A percentile compares a stretch with the other conserved stretches of the same genome.
phyloP scores from a whole-genome alignment of 1,140 invertebrate genomes.

The Platyscapa corneri region DNA sequence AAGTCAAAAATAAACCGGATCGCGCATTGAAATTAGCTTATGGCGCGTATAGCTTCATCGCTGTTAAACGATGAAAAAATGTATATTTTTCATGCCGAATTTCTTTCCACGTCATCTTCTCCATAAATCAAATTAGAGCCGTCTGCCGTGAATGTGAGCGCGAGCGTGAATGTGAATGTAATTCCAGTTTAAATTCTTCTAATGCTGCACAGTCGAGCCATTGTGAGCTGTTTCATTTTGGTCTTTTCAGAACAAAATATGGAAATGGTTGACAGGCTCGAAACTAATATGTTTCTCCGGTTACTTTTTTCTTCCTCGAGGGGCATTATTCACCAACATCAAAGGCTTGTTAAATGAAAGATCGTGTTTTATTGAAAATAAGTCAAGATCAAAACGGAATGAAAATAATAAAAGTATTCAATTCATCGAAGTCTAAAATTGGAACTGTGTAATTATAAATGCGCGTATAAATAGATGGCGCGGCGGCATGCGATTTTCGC shows the following conservation, averaged over 20 bases:
- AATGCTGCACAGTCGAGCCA: constrained; percentile 27
- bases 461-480: too few relatives aligned
- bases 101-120: constrained; percentile 28
- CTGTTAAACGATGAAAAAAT: constrained; percentile 21
- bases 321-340: background rate
- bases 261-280: constrained; percentile 29
- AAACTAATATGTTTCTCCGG: constrained; percentile 24
- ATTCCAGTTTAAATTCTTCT: constrained; percentile 45
- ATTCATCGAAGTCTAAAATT: background rate
- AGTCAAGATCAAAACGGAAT: background rate
- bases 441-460: too few relatives aligned
- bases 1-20: background rate
- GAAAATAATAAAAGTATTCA: background rate
- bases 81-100: constrained; percentile 24
- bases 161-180: too few relatives aligned
- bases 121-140: constrained; percentile 50
- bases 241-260: constrained; percentile 39
- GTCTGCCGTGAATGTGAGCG: constrained; percentile 34
- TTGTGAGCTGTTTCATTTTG: constrained; percentile 43
- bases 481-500: too few relatives aligned
- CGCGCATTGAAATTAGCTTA: constrained; percentile 11
- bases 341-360: background rate
- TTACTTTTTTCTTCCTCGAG: background rate
- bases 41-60: background rate
- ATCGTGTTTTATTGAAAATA: background rate